Percentiles rank a stretch among this genome's conserved stretches.
These are phyloP conservation scores for Cyanistes caeruleus DNA, from an alignment of 2,113 vertebrate genomes.

Conservation along the genomic window DNA sequence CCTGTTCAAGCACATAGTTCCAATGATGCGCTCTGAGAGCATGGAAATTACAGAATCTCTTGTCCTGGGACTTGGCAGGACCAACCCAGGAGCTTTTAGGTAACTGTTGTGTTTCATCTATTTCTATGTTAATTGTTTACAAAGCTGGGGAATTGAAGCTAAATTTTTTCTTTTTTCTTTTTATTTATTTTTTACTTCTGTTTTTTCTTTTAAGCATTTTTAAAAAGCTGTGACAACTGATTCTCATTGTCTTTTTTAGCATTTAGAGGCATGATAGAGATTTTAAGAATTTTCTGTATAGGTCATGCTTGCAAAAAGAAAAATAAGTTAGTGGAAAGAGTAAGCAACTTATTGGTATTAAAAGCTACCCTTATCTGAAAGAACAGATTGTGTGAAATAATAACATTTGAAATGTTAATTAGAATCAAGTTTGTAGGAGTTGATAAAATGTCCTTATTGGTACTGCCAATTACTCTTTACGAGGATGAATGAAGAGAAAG, in stretches of 20 bases:
- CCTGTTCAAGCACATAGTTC: slow-evolving; percentile 98
- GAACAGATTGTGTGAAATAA: background rate
- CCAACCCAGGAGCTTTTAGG: slow-evolving; percentile 97
- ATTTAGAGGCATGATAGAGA: background rate
- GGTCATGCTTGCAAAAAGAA: background rate
- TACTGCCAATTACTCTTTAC: background rate
- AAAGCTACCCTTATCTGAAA: background rate
- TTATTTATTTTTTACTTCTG: too few relatives aligned
- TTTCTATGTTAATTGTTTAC: background rate
- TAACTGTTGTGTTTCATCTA: slow-evolving; percentile 55
- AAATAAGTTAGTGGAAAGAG: background rate
- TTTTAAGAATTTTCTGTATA: background rate
- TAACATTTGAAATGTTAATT: background rate
- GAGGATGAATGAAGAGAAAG: background rate
- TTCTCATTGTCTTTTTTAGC: background rate
- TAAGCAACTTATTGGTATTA: background rate
- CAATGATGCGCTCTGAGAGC: slow-evolving; percentile 99
- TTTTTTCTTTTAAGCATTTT: background rate
- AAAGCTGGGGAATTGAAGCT: background rate
- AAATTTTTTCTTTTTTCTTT: background rate
- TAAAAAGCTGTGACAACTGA: background rate
- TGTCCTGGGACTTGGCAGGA: slow-evolving; percentile 98
- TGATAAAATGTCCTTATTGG: background rate
- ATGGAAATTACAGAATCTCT: slow-evolving; percentile 99
- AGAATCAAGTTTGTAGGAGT: background rate